These are phyloP conservation scores for Nicator chloris DNA, from an alignment of 2,113 vertebrate genomes.

Conservation along the genomic window DNA sequence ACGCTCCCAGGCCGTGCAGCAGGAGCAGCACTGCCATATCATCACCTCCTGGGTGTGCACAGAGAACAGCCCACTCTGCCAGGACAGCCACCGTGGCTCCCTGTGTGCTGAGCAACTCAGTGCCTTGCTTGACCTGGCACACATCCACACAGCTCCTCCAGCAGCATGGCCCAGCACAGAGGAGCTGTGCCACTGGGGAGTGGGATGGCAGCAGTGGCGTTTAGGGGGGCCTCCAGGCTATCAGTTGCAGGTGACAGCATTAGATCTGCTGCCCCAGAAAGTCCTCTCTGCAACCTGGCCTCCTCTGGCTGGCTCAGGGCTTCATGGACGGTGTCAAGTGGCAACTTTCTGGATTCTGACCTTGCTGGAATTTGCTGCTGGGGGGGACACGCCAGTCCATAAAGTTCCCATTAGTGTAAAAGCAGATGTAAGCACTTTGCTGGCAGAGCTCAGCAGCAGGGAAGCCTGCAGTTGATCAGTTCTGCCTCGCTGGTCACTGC, in stretches of 20 bases:
- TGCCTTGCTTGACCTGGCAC: fast-evolving
- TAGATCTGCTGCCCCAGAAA: slow-evolving; percentile 22
- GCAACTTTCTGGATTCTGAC: slow-evolving; percentile 52
- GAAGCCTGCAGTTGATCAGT: slow-evolving; percentile 66
- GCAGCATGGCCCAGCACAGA: not conserved
- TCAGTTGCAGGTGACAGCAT: not conserved
- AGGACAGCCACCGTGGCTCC: not conserved
- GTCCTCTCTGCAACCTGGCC: not conserved
- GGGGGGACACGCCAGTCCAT: slow-evolving; percentile 8
- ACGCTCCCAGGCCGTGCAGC: fast-evolving
- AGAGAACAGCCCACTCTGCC: not conserved
- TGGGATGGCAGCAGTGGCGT: not conserved
- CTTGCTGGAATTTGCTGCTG: slow-evolving; percentile 43
- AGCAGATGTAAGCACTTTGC: slow-evolving; percentile 64
- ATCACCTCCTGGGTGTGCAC: not conserved
- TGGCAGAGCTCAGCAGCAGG: slow-evolving; percentile 51
- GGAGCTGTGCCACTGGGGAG: not conserved
- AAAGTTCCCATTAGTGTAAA: slow-evolving; percentile 58
- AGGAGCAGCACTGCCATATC: not conserved
- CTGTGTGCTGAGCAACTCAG: fast-evolving
- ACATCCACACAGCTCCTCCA: not conserved
- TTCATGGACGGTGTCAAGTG: slow-evolving; percentile 25
- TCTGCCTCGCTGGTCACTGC: slow-evolving; percentile 58
- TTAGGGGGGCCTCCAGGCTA: not conserved
- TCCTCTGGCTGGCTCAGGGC: not conserved